Evolutionary conservation across 1,140 invertebrate genomes (phyloP), one percentile per base, ranked within the genome.

Genomic region (Dermatophagoides farinae): DNA sequence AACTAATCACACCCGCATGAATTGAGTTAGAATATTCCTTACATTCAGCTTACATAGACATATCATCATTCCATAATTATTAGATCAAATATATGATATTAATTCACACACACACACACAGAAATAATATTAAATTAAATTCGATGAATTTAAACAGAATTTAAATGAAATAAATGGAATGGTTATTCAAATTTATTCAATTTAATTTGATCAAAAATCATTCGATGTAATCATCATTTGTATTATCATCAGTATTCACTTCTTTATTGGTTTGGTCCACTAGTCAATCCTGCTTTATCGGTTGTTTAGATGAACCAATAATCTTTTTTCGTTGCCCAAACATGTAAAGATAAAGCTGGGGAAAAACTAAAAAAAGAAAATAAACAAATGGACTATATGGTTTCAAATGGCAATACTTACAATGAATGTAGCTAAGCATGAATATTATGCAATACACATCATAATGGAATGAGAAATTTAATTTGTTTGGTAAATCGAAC

Each of bases 271-370:
- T 51, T 51, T 6, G 1, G 49, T 4, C 9, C 22, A 18, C 31
- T 54, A 23, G 31, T 54, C 52, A 54, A 39, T 54, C 12, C 38
- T 16, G n/a, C 20, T 54, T 54, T 22, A 2, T 9, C 14, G 1
- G 10, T 14, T 16, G 25, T 54, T 54, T 41, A 23, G 12, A 16
- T 5, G 52, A 16, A 23, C 61, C 64, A 18, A 66, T 38, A n/a
- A 66, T 41, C 43, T 64, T 64, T 50, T 63, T 66, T 37, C 66
- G 25, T 58, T 67, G 66, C n/a, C 43, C 31, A 11, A 65, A 20
- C 64, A 67, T 65, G 46, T 64, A 64, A 1, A 41, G n/a, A 40
- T 61, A 67, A n/a, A 67, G 60, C 51, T 63, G 47, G 38, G 66
- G 66, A 31, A 66, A 67, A 47, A 67, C 66, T 67, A 46, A 11